These are phyloP conservation scores for Euwallacea similis DNA, from an alignment of 1,140 invertebrate species.

Conservation along the genomic window DNA sequence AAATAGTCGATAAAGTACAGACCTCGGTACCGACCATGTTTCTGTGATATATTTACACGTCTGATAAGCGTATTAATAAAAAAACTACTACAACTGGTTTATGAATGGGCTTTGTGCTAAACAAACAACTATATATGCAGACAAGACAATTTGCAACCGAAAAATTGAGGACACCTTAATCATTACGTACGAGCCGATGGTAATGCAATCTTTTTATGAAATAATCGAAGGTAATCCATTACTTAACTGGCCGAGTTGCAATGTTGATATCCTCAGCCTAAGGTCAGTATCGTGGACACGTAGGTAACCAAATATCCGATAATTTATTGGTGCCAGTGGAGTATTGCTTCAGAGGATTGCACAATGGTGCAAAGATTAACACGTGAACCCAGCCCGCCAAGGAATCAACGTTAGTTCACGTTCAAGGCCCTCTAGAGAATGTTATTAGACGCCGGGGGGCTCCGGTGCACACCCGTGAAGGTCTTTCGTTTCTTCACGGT, in stretches of 20 bases:
- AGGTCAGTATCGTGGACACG: slow-evolving; percentile 11
- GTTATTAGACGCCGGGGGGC: slow-evolving; percentile 6
- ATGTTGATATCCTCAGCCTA: slow-evolving; percentile 25
- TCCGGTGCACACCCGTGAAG: slow-evolving; percentile 11
- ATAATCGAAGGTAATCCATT: slow-evolving; percentile 17
- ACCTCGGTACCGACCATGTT: neutral
- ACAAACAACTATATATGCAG: too few relatives aligned
- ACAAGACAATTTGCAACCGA: too few relatives aligned
- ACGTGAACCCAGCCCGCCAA: too few relatives aligned
- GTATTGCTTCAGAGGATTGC: too few relatives aligned
- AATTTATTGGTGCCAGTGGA: too few relatives aligned
- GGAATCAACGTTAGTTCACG: slow-evolving; percentile 20
- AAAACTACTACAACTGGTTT: neutral
- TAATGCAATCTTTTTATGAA: slow-evolving; percentile 21
- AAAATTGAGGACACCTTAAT: slow-evolving; percentile 15
- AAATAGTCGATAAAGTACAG: neutral
- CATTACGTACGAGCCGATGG: slow-evolving; percentile 1
- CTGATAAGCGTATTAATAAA: too few relatives aligned
- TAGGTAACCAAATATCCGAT: too few relatives aligned
- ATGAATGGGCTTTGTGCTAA: neutral
- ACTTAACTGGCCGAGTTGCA: slow-evolving; percentile 6
- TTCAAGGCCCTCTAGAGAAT: slow-evolving; percentile 15
- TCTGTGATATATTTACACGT: neutral
- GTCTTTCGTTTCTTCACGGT: slow-evolving; percentile 38
- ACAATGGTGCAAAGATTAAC: too few relatives aligned